Evolutionary conservation across 2,113 vertebrate species (phyloP).

Genomic region (Archilochus colubris): DNA sequence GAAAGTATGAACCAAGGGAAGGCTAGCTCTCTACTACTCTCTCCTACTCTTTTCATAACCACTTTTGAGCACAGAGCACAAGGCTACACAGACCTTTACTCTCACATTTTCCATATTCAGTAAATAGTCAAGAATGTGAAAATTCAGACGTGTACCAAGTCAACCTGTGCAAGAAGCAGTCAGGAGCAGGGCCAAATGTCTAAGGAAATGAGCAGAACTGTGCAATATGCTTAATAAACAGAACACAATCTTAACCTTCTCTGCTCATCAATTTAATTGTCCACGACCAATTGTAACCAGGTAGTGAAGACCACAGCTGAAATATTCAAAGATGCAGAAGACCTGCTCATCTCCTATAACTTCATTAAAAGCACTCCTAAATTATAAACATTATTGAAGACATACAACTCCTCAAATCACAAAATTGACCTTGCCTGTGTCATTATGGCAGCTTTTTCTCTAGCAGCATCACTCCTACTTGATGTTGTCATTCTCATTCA

Average conservation of each 20-base stretch:
- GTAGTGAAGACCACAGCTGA: not conserved
- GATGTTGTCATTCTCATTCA: not conserved
- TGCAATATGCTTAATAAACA: not conserved
- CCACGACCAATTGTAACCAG: not conserved
- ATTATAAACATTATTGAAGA: not conserved
- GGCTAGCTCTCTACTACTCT: not conserved
- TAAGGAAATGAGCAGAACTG: not conserved
- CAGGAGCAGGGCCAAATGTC: not conserved
- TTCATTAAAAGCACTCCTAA: not conserved
- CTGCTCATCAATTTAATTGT: not conserved
- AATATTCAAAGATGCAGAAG: not conserved
- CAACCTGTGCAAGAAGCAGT: fast-evolving
- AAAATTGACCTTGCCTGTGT: not conserved
- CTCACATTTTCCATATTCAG: not conserved
- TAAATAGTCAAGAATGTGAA: not conserved
- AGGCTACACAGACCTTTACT: not conserved
- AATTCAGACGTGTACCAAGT: not conserved
- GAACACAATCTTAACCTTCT: not conserved
- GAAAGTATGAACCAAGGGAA: not conserved
- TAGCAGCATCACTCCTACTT: not conserved
- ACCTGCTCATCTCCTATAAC: not conserved
- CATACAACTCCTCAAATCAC: not conserved
- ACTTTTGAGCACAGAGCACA: not conserved
- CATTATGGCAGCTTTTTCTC: not conserved
- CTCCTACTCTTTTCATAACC: not conserved